Conservation (phyloP, 2,888 invertebrate genomes). For the Aphidoletes aphidimyza region DNA sequence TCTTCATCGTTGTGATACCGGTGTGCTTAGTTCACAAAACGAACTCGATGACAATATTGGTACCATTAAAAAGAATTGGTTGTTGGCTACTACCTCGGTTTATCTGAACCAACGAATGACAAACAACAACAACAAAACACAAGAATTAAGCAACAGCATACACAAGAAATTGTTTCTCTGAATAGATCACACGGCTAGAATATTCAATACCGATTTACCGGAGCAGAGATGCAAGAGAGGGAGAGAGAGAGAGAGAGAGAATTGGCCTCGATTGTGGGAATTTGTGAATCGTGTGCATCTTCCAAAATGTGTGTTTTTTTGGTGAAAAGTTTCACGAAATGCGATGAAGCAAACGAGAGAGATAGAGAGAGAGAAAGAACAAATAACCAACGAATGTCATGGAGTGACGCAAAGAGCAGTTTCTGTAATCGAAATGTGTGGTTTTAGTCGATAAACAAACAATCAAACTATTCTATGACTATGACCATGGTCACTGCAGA, state of each 20-base stretch:
- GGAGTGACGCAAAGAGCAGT: neutral
- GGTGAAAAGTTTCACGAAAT: neutral
- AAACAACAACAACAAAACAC: too few species aligned
- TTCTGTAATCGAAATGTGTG: neutral
- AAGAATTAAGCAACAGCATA: too few species aligned
- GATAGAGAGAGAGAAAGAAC: neutral
- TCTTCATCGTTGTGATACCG: too few species aligned
- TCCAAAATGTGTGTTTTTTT: neutral
- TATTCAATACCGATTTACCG: neutral
- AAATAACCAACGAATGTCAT: constrained; percentile 31
- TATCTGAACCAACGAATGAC: neutral
- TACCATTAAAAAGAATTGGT: neutral
- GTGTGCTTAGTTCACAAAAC: too few species aligned
- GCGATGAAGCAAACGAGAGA: neutral
- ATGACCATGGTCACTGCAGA: neutral
- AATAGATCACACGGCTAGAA: neutral
- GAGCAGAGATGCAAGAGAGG: too few species aligned
- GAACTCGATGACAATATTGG: neutral
- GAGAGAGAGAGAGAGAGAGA: neutral
- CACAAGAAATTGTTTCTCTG: neutral
- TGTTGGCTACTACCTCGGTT: neutral
- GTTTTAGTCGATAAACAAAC: constrained; percentile 15
- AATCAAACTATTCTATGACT: neutral
- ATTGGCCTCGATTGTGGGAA: neutral
- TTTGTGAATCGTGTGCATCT: neutral